Base-by-base conservation (phyloP, 2,888 invertebrate species). In the Cheilosia vulpina region DNA sequence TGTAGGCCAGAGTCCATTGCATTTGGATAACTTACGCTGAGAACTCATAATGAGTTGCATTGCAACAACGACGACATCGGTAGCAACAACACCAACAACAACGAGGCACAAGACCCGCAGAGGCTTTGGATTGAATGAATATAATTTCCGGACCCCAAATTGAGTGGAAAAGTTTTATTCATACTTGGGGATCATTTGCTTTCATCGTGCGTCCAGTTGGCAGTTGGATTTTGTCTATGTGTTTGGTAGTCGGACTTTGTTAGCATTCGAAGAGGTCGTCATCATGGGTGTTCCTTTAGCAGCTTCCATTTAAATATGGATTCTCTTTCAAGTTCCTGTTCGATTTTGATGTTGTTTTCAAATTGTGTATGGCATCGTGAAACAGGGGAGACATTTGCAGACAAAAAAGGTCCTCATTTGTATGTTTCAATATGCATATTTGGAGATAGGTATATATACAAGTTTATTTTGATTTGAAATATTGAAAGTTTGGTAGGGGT, bases 111-210 rank as follows among this genome's bases (percentile, higher is more conserved):
- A 41, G 9, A 27, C 38, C 45, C 43, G 58, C 21, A 55, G 63
- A 38, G 19, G 11, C 41, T 53, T 53, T 19, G 58, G 17, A 76
- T 60, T 52, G 71, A 71, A 71, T 58, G 52, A 71, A 65, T 62
- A 82, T 78, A 82, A 72, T 62, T 78, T 82, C 72, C 53, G 60
- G 65, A 73, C 79, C 55, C 62, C 66, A 79, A 83, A 72, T 79
- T 79, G 79, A 78, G 78, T 83, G 83, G 83, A 83, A 83, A 79
- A 83, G 72, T 83, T 83, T 83, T 83, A 78, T 72, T 62, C 55
- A 45, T 60, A 66, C 47, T 57, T 63, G 71, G 76, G 58, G 52
- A 63, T 63, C 57, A 69, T 76, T 65, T 60, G 43, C 58, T 65
- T 62, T 68, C 55, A 43, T 55, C 53, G 55, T 34, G 31, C 45